phyloP scores from a whole-genome alignment of 2,113 vertebrate species.

The Natator depressus region DNA sequence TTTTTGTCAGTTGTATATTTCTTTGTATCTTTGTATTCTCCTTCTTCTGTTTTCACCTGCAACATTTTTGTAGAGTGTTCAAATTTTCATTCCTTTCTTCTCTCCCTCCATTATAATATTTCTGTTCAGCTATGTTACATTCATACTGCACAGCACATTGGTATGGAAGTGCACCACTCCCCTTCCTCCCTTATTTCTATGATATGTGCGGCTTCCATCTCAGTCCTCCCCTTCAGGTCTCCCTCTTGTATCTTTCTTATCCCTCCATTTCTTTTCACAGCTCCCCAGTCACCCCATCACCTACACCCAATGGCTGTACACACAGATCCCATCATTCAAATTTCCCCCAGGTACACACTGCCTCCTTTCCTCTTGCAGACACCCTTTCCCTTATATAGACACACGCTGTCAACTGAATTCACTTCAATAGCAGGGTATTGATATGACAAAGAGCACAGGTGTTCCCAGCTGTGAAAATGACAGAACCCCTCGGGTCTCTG shows the following conservation, averaged over 20 bases:
- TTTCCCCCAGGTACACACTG: neutral
- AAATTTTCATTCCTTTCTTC: neutral
- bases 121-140: neutral
- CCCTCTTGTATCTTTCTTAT: neutral
- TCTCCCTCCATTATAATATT: neutral
- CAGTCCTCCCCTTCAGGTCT: neutral
- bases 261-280: neutral
- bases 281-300: neutral
- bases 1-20: neutral
- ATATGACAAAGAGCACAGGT: fast-evolving
- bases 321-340: neutral
- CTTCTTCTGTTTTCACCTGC: neutral
- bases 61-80: neutral
- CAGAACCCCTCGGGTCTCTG: neutral
- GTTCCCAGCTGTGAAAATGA: neutral
- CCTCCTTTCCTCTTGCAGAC: fast-evolving
- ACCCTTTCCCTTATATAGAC: neutral
- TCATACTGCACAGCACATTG: neutral
- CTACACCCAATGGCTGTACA: neutral
- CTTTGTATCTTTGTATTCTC: neutral
- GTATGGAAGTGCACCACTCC: neutral
- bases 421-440: neutral
- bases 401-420: neutral
- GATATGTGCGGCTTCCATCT: neutral
- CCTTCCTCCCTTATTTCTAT: neutral